A percentile compares a stretch with the other conserved stretches of the same genome.
These are phyloP conservation scores for Drosophila nr. perissopoda DNA, from an alignment of 2,888 invertebrate species.

Conservation along the genomic window DNA sequence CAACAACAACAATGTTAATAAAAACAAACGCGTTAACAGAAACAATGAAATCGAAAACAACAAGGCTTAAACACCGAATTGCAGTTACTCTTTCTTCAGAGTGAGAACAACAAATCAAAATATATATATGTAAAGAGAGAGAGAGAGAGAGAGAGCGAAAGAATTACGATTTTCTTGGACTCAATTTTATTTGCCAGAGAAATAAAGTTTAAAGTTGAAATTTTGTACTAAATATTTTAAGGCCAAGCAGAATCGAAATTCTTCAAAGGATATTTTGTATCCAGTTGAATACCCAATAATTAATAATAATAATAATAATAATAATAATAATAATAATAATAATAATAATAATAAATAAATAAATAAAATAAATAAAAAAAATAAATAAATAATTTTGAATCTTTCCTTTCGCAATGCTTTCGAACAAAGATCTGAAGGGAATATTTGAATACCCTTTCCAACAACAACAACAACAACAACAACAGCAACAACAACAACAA, in stretches of 20 bases:
- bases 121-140: neutral
- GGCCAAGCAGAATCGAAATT: neutral
- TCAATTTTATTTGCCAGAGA: neutral
- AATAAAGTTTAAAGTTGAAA: neutral
- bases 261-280: too few relatives aligned
- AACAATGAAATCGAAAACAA: constrained; percentile 4
- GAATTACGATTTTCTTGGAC: neutral
- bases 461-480: neutral
- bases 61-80: neutral
- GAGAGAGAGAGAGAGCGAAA: neutral
- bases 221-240: neutral
- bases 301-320: too few relatives aligned
- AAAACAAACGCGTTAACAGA: constrained; percentile 5
- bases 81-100: neutral
- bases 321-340: too few relatives aligned
- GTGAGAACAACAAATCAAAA: neutral
- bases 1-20: constrained; percentile 1
- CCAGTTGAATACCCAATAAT: too few relatives aligned
- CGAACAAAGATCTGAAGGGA: neutral
- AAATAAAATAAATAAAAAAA: too few relatives aligned
- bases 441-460: constrained; percentile 8
- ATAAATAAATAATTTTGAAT: too few relatives aligned
- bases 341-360: too few relatives aligned
- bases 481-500: neutral
- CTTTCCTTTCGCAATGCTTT: neutral